A percentile compares a stretch with the other conserved stretches of the same genome.
Evolutionary conservation across 2,797 vertebrate genomes (phyloP).

Genomic region (Yasuhikotakia modesta): DNA sequence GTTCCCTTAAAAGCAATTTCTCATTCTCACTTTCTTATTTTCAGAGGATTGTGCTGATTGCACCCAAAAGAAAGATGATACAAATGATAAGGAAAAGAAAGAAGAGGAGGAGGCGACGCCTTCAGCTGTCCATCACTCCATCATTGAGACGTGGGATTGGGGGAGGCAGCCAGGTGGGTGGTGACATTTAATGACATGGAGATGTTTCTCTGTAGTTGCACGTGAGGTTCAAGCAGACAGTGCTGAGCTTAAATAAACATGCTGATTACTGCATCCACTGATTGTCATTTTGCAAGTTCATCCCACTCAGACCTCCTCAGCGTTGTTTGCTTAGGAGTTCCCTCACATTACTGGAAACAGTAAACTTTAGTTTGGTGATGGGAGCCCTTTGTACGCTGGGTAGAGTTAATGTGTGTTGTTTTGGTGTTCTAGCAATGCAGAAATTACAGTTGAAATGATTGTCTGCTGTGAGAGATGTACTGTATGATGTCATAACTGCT

Average conservation of each 20-base stretch:
- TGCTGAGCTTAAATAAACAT: constrained; percentile 35
- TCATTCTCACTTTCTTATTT: background rate
- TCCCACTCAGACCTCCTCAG: constrained; percentile 20
- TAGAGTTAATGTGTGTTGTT: background rate
- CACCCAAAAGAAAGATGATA: constrained; percentile 91
- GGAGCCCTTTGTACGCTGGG: too few species aligned
- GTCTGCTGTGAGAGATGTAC: background rate
- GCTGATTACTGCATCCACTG: constrained; percentile 37
- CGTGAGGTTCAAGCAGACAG: constrained; percentile 18
- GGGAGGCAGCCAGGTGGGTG: constrained; percentile 92
- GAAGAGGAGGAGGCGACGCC: constrained; percentile 88
- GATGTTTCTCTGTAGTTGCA: background rate
- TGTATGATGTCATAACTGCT: background rate
- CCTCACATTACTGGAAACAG: background rate
- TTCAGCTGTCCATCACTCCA: constrained; percentile 82
- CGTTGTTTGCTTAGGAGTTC: constrained; percentile 8
- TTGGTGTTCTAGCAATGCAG: background rate
- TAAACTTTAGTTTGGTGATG: background rate
- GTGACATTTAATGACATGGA: background rate
- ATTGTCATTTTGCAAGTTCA: constrained; percentile 36
- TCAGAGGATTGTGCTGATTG: constrained; percentile 89
- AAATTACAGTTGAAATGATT: background rate
- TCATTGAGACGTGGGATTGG: constrained; percentile 98
- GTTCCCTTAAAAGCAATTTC: background rate
- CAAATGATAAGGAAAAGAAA: constrained; percentile 95